phyloP scores from a whole-genome alignment of 2,888 invertebrate genomes.

The Pammene fasciana region DNA sequence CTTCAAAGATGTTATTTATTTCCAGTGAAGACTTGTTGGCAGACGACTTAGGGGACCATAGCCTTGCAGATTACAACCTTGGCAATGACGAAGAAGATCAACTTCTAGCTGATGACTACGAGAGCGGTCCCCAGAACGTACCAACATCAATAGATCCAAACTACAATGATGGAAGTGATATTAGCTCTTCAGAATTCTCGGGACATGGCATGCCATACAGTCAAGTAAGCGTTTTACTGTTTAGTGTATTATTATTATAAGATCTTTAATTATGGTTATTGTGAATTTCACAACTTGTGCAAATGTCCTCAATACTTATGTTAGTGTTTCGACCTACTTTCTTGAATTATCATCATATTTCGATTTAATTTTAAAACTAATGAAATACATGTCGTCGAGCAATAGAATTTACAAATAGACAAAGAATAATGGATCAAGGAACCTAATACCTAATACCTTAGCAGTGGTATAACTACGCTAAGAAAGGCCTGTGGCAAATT shows the following conservation, averaged over 20 bases:
- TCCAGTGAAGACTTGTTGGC: constrained; percentile 79
- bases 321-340: constrained; percentile 2
- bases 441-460: too few relatives aligned
- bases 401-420: too few relatives aligned
- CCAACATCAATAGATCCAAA: constrained; percentile 60
- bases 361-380: too few relatives aligned
- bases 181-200: constrained; percentile 63
- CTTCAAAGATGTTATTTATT: constrained; percentile 48
- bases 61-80: constrained; percentile 78
- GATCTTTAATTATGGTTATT: neutral
- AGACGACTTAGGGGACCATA: constrained; percentile 79
- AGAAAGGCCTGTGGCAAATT: too few relatives aligned
- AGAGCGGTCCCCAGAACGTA: constrained; percentile 69
- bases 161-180: constrained; percentile 57
- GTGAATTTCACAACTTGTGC: constrained; percentile 23
- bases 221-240: constrained; percentile 55
- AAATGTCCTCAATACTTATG: neutral
- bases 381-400: too few relatives aligned
- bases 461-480: too few relatives aligned
- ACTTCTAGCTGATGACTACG: constrained; percentile 76
- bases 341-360: neutral
- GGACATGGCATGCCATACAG: constrained; percentile 60
- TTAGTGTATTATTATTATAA: neutral
- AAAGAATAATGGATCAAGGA: too few relatives aligned
- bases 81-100: constrained; percentile 81